Conservation (phyloP, 2,888 invertebrate species). For the Enoplolaimus lenunculus region DNA sequence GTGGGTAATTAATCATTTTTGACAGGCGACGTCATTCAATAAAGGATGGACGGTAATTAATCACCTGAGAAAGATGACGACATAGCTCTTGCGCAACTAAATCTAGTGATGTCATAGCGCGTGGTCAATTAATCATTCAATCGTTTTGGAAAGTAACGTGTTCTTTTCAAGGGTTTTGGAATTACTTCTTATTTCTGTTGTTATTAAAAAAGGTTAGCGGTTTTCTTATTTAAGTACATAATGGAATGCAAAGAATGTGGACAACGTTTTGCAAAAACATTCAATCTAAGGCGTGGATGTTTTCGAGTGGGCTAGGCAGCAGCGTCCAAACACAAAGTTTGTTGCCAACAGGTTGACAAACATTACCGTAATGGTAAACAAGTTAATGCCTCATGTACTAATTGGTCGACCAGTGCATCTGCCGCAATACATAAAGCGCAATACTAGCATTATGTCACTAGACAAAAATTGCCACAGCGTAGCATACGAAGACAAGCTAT, state of each 20-base stretch:
- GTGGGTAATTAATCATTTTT: not conserved
- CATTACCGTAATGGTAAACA: not conserved
- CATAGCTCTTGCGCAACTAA: no score
- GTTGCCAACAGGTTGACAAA: not conserved
- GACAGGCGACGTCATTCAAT: not conserved
- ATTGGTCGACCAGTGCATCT: slow-evolving; percentile 13
- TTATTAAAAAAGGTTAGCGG: not conserved
- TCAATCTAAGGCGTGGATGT: not conserved
- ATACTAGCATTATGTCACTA: not conserved
- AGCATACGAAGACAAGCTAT: not conserved
- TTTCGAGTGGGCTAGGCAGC: not conserved
- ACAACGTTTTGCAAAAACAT: not conserved
- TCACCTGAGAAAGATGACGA: no score
- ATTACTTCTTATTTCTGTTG: no score
- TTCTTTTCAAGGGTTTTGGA: no score
- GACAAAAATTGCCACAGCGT: not conserved
- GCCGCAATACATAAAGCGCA: not conserved
- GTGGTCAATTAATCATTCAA: no score
- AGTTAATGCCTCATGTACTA: not conserved
- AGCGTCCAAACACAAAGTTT: slow-evolving; percentile 5
- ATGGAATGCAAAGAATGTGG: not conserved
- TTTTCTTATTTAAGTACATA: not conserved
- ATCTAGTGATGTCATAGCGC: no score
- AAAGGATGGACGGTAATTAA: no score
- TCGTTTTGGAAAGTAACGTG: no score